Evolutionary conservation across 1,140 invertebrate genomes (phyloP), one percentile per base, ranked within the genome.

Genomic region (Akabosia matsudoensis): DNA sequence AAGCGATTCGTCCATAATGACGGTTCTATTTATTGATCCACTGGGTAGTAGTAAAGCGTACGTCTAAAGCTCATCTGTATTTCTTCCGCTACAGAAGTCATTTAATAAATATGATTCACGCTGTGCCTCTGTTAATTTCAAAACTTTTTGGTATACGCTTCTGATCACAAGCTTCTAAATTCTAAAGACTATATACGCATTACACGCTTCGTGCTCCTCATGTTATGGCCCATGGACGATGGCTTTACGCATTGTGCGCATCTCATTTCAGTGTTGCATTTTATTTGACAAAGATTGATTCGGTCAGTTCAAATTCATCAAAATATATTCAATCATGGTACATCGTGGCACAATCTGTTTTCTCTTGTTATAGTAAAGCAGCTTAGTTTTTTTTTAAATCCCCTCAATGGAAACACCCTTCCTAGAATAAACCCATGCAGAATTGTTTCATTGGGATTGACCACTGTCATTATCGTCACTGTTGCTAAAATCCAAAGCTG

Each of bases 251-350:
- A 14, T n/a, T 61, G 54, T 22, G 26, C 16, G 16, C 3, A 61
- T 7, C 10, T 61, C 4, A 61, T 61, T n/a, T n/a, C n/a, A n/a
- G n/a, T n/a, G n/a, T n/a, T n/a, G n/a, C n/a, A 24, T 61, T 14
- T 67, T 7, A 67, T 67, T 67, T 67, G 61, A 67, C 61, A 67
- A 22, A 30, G 61, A 67, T 67, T 67, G 61, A 67, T 67, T 28
- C 28, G 54, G 24, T 24, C 54, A 24, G 54, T 22, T 24, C 13
- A 24, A n/a, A 61, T 61, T 22, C 54, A 61, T 16, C 24, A 16
- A 24, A n/a, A 61, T 7, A 61, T 22, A 24, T 61, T 24, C 54
- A 61, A n/a, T n/a, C n/a, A n/a, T n/a, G n/a, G n/a, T n/a, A n/a
- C n/a, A n/a, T n/a, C n/a, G n/a, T n/a, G n/a, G n/a, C n/a, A n/a